A percentile compares a stretch with the other conserved stretches of the same genome.
Conservation (phyloP, 2,797 vertebrate genomes). For the Gymnoscopelus braueri region DNA sequence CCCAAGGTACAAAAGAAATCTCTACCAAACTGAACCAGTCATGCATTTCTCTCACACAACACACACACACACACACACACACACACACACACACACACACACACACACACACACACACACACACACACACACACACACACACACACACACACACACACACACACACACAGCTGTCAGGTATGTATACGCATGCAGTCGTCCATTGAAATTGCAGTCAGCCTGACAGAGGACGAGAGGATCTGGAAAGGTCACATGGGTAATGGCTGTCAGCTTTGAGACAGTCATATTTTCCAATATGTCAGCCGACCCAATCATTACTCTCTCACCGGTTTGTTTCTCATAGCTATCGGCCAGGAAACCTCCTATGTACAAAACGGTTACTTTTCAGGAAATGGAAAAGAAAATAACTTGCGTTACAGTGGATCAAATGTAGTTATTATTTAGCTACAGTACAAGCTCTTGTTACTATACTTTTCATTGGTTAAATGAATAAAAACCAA, state of each 20-base stretch:
- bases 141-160: neutral
- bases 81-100: no score
- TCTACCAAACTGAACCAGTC: slow-evolving; percentile 4
- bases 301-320: slow-evolving; percentile 22
- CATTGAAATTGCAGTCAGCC: slow-evolving; percentile 54
- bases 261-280: slow-evolving; percentile 63
- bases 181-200: slow-evolving; percentile 11
- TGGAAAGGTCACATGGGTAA: slow-evolving; percentile 68
- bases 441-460: no score
- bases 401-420: no score
- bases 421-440: no score
- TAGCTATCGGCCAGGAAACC: neutral
- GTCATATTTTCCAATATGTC: slow-evolving; percentile 46
- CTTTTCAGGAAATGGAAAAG: no score
- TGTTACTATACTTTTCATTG: no score
- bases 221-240: slow-evolving; percentile 61
- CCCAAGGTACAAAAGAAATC: neutral
- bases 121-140: neutral
- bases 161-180: slow-evolving; percentile 23
- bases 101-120: neutral
- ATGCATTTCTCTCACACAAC: neutral
- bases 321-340: slow-evolving; percentile 37
- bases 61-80: no score
- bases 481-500: no score
- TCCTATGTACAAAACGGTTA: no score